These are phyloP conservation scores for Alectoris magna DNA, from an alignment of 2,797 vertebrate genomes.

Conservation along the genomic window DNA sequence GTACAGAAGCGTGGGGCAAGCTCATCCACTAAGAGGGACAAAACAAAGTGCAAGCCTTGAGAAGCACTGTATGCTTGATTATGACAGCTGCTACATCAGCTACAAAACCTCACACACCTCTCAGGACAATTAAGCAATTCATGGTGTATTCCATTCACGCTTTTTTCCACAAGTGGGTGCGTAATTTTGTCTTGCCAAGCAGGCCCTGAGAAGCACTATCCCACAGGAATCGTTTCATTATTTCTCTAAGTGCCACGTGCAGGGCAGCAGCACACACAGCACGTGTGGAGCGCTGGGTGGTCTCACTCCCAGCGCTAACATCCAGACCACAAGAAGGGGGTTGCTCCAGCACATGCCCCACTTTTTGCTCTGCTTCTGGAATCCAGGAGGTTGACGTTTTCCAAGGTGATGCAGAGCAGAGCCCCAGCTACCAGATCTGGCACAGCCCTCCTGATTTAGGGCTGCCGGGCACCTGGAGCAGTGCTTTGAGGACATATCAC, in stretches of 20 bases:
- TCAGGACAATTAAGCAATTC: slow-evolving; percentile 28
- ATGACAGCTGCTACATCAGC: background rate
- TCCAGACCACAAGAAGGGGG: background rate
- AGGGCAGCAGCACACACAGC: background rate
- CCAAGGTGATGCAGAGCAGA: background rate
- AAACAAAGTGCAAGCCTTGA: background rate
- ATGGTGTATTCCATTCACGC: background rate
- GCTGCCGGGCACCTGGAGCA: background rate
- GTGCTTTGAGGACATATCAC: background rate
- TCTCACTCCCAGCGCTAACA: slow-evolving; percentile 15
- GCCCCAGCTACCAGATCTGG: background rate
- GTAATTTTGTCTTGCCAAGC: background rate
- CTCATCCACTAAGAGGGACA: background rate
- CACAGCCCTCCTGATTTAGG: background rate
- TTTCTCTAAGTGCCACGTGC: slow-evolving; percentile 4
- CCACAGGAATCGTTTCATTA: slow-evolving; percentile 41
- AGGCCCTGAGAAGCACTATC: background rate
- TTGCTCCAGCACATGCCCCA: background rate
- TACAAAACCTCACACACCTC: background rate
- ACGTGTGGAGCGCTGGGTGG: slow-evolving; percentile 30
- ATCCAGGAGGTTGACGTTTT: background rate
- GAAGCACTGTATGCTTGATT: background rate
- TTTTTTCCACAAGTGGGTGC: background rate
- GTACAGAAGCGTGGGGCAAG: background rate
- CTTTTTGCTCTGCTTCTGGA: background rate